Evolutionary conservation across 1,140 invertebrate species (phyloP).

Genomic region (Saccostrea echinata): DNA sequence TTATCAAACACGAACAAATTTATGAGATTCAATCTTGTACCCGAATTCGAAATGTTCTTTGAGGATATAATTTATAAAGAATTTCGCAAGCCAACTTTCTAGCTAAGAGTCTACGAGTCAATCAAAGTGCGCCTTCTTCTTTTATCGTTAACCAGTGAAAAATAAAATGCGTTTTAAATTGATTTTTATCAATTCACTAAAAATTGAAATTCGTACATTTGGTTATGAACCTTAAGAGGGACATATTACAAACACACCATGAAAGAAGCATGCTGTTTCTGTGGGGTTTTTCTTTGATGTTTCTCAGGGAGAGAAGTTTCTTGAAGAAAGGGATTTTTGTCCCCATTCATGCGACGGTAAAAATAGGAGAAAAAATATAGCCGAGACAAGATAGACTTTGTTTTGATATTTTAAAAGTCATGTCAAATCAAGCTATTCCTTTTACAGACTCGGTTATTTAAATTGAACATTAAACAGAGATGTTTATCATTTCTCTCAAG

Average conservation of each 20-base stretch:
- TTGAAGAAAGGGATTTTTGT: background rate
- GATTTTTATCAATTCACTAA: conserved; percentile 30
- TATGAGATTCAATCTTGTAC: conserved; percentile 24
- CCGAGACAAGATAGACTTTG: background rate
- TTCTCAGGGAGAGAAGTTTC: background rate
- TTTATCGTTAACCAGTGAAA: conserved; percentile 29
- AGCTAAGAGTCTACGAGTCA: background rate
- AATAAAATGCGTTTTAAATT: conserved; percentile 36
- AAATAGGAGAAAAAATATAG: background rate
- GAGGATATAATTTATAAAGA: conserved; percentile 26
- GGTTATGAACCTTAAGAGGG: background rate
- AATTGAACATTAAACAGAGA: background rate
- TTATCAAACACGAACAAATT: conserved; percentile 26
- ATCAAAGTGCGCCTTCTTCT: background rate
- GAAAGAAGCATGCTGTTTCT: background rate
- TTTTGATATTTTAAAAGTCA: background rate
- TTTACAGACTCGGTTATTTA: background rate
- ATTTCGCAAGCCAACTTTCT: background rate
- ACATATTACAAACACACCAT: background rate
- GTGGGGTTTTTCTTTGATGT: background rate
- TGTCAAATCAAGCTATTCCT: background rate
- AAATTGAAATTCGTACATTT: conserved; percentile 31
- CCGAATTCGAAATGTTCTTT: conserved; percentile 2
- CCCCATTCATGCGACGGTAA: background rate
- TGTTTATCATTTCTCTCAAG: background rate